Percentiles rank a stretch among this genome's conserved stretches.
phyloP scores from a whole-genome alignment of 2,797 vertebrate genomes.

The Graptemys geographica region DNA sequence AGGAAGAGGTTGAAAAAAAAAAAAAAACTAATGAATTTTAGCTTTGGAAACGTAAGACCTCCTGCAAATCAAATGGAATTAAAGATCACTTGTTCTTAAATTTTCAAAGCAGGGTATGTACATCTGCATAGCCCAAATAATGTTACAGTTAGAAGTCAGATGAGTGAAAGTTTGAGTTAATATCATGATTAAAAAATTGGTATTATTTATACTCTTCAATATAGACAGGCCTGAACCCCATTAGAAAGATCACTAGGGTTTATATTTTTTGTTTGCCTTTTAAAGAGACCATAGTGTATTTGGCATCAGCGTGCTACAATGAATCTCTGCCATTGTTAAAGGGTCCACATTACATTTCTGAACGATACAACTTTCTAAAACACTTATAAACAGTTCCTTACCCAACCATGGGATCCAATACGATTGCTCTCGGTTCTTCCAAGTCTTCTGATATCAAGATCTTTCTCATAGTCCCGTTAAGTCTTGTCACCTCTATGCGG shows the following conservation, averaged over 20 bases:
- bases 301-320: neutral
- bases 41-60: neutral
- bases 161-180: neutral
- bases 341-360: neutral
- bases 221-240: neutral
- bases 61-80: neutral
- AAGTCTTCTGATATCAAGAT: constrained; percentile 95
- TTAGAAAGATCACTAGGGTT: neutral
- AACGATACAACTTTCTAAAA: neutral
- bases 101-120: neutral
- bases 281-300: neutral
- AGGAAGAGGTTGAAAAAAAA: neutral
- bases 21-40: neutral
- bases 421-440: constrained; percentile 96
- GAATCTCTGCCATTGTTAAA: neutral
- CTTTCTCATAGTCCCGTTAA: constrained; percentile 97
- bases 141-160: neutral
- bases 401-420: constrained; percentile 94
- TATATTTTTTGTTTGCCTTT: neutral
- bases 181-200: neutral
- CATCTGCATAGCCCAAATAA: neutral
- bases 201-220: neutral
- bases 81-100: neutral
- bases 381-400: constrained; percentile 74
- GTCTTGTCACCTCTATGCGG: constrained; percentile 95